A percentile compares a stretch with the other conserved stretches of the same genome.
Evolutionary conservation across 1,140 invertebrate species (phyloP).

Genomic region (Drosophila albomicans): DNA sequence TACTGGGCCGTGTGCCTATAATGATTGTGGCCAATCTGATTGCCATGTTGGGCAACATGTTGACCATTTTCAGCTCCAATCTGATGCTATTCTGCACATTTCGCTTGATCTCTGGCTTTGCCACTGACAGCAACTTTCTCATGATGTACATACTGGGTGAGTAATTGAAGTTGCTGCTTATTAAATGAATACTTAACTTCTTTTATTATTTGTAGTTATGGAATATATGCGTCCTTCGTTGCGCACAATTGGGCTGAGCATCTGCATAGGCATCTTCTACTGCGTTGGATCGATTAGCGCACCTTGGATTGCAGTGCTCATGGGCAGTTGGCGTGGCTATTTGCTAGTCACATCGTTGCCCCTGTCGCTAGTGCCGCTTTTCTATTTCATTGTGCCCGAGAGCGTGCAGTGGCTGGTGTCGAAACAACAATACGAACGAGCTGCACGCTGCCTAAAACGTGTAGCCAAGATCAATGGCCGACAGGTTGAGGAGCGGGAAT

Average conservation of each 20-base stretch:
- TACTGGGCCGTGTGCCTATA: constrained; percentile 86
- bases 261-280: constrained; percentile 87
- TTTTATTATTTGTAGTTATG: constrained; percentile 84
- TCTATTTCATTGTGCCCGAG: constrained; percentile 87
- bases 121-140: constrained; percentile 87
- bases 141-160: constrained; percentile 88
- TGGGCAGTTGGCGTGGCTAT: constrained; percentile 86
- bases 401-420: constrained; percentile 88
- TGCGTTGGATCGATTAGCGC: constrained; percentile 86
- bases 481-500: constrained; percentile 83
- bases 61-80: constrained; percentile 85
- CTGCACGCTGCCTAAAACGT: constrained; percentile 85
- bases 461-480: constrained; percentile 87
- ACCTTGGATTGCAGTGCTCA: constrained; percentile 86
- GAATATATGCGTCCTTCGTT: constrained; percentile 87
- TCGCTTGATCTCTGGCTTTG: constrained; percentile 86
- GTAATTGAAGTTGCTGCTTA: background rate
- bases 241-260: constrained; percentile 87
- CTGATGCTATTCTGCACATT: constrained; percentile 85
- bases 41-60: constrained; percentile 86
- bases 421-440: constrained; percentile 85
- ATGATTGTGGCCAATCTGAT: constrained; percentile 86
- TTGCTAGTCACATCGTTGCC: constrained; percentile 86
- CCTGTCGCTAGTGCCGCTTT: constrained; percentile 84
- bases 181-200: too few relatives aligned